Evolutionary conservation across 2,888 invertebrate genomes (phyloP), one percentile per base, ranked within the genome.

Genomic region (Oconnorella tubifera): DNA sequence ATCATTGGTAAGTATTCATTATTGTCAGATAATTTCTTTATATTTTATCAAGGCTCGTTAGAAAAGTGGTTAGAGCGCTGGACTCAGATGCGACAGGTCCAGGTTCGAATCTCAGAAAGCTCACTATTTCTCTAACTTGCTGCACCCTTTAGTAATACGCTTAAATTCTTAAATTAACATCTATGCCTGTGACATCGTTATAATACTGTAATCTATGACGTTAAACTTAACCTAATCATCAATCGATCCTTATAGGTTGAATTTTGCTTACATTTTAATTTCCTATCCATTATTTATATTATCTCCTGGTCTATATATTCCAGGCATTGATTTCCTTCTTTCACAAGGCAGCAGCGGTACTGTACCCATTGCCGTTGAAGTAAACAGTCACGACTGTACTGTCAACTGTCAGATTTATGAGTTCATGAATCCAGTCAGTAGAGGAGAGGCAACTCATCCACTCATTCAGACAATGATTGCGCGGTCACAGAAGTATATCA

Each of bases 401-500:
- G 53, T 25, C 23, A 51, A 25, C 53, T 51, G 53, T 51, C 53
- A 51, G 53, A 10, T 51, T 6, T 25, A 19, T 25, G 53, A 51
- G 53, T 51, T 51, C 53, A 51, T 51, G 53, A 10, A 51, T 27
- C 14, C 53, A 25, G 53, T 6, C 14, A 19, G 23, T 6, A 6
- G 25, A 6, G 53, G 53, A 6, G 53, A 51, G 14, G 53, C 53
- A 6, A 6, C 25, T 4, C 10, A 25, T 10, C 14, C 10, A 6
- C 25, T 19, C 53, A 25, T 51, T 6, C 53, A 51, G 53, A 51
- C 53, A 6, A 51, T 51, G 53, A 51, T 51, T 27, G 53, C 53
- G 14, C 14, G 53, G 53, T 51, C 53, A 19, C 53, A 51, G 53
- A 51, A 25, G 53, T 51, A 19, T 27, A 25, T 51, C 53, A 51